Percentiles rank a stretch among this genome's conserved stretches.
Conservation (phyloP, 2,113 vertebrate species). For the Natator depressus region DNA sequence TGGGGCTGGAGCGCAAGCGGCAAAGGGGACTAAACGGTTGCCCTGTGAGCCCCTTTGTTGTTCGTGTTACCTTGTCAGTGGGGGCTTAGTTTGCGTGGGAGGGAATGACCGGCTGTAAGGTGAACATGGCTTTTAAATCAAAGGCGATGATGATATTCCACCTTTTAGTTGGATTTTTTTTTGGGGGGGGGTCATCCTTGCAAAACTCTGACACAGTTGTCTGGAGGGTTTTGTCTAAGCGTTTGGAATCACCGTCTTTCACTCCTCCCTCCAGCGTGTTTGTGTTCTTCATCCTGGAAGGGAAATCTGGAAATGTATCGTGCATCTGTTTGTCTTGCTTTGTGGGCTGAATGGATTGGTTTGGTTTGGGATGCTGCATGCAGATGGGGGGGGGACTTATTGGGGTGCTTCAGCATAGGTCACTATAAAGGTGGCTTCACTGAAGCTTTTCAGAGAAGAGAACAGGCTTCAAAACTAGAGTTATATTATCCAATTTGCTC, state of each 20-base stretch:
- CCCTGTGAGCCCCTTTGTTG: neutral
- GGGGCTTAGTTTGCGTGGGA: neutral
- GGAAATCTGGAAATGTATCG: neutral
- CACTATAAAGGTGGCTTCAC: neutral
- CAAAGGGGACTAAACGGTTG: neutral
- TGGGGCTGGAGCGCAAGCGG: neutral
- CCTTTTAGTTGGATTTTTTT: neutral
- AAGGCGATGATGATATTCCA: no score
- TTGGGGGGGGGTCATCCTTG: no score
- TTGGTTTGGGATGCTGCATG: neutral
- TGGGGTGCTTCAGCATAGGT: neutral
- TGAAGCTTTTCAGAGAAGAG: neutral
- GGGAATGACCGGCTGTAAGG: neutral
- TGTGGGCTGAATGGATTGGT: neutral
- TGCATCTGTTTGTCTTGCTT: neutral
- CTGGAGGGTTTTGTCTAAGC: neutral
- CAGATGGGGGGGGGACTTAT: neutral
- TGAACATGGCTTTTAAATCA: neutral
- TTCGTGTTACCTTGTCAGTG: neutral
- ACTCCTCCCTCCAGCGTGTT: neutral
- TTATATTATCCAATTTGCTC: neutral
- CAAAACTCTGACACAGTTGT: neutral
- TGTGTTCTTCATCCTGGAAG: neutral
- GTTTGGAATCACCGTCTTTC: neutral
- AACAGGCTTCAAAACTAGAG: neutral